phyloP scores from a whole-genome alignment of 2,888 invertebrate species.

The Laothoe populi region DNA sequence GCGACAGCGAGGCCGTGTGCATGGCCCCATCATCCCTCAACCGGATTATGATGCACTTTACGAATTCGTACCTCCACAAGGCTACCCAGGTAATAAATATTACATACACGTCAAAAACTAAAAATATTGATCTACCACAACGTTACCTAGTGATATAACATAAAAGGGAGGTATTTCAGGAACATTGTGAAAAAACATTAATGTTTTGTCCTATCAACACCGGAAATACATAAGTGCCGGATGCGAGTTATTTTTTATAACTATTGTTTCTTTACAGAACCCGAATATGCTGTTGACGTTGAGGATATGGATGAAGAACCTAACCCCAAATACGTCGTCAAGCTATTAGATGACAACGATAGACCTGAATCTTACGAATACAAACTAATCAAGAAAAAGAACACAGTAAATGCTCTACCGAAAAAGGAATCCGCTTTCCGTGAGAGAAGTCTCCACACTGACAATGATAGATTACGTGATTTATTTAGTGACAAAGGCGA shows the following conservation, averaged over 20 bases:
- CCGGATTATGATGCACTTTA: constrained; percentile 73
- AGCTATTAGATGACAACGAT: constrained; percentile 69
- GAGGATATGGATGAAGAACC: constrained; percentile 69
- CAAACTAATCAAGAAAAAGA: constrained; percentile 81
- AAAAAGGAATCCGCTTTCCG: constrained; percentile 76
- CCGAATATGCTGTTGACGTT: constrained; percentile 67
- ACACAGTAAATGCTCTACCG: constrained; percentile 47
- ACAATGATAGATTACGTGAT: constrained; percentile 71
- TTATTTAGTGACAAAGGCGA: constrained; percentile 70
- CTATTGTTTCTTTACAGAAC: constrained; percentile 43
- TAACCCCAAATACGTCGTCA: constrained; percentile 67
- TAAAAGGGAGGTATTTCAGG: too few species aligned
- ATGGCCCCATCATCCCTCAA: constrained; percentile 54
- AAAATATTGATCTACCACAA: too few species aligned
- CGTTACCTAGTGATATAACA: too few species aligned
- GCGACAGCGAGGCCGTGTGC: constrained; percentile 73
- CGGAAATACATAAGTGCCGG: not conserved
- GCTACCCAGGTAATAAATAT: constrained; percentile 64
- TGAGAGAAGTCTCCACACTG: constrained; percentile 71
- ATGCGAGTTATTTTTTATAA: too few species aligned
- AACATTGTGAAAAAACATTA: not conserved
- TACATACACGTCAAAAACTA: too few species aligned
- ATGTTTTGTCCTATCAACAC: not conserved
- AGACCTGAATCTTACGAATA: constrained; percentile 84
- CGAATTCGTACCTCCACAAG: constrained; percentile 71